Evolutionary conservation across 2,113 vertebrate genomes (phyloP).

Genomic region (Anolis sagrei): DNA sequence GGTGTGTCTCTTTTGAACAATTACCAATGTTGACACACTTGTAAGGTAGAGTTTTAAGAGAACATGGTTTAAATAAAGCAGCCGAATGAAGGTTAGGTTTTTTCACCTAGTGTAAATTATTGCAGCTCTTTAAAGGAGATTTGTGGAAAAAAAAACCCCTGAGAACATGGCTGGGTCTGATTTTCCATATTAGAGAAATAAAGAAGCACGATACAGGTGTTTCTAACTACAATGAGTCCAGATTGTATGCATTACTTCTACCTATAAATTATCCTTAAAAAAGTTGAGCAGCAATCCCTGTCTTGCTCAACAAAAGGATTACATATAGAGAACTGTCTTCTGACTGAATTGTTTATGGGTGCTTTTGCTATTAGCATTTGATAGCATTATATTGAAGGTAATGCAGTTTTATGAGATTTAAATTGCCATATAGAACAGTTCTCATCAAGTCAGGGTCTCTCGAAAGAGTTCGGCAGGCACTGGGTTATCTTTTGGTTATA

Average conservation of each 20-base stretch:
- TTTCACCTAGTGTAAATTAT: slow-evolving; percentile 11
- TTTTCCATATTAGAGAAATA: neutral
- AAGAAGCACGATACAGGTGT: neutral
- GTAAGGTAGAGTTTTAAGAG: neutral
- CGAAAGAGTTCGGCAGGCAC: too few species aligned
- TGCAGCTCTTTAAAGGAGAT: slow-evolving; percentile 25
- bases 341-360: too few species aligned
- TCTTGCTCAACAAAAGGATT: neutral
- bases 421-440: too few species aligned
- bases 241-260: too few species aligned
- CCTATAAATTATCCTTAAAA: neutral
- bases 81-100: slow-evolving; percentile 15
- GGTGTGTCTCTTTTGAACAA: slow-evolving; percentile 1
- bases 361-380: too few species aligned
- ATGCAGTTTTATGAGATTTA: too few species aligned
- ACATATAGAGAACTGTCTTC: neutral
- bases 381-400: too few species aligned
- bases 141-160: neutral
- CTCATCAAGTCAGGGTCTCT: too few species aligned
- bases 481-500: too few species aligned
- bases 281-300: neutral
- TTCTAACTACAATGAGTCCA: neutral
- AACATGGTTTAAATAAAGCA: slow-evolving; percentile 30
- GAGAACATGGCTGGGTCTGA: neutral
- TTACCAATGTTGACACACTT: slow-evolving; percentile 25